Base-by-base conservation (phyloP, 2,888 invertebrate genomes). In the Clitarchus hookeri region DNA sequence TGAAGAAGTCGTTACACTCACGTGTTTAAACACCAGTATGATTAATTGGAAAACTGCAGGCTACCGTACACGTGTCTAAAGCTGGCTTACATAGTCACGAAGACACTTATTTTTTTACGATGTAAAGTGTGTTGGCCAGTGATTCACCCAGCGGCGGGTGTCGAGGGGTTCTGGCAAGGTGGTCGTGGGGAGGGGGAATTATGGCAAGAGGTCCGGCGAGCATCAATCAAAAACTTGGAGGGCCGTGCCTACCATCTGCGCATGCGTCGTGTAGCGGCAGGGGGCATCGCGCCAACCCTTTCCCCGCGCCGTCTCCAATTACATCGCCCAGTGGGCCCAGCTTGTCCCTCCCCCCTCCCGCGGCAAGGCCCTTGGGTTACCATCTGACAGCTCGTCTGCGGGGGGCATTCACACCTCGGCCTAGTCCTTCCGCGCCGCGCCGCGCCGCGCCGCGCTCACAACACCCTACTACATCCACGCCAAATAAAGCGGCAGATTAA, bases 191-290 rank as follows among this genome's bases (percentile, higher is more conserved):
- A n/a, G n/a, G n/a, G 65, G 19, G 19, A 23, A 8, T 65, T 65
- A 65, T 23, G 65, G 65, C 65, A 65, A 65, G 65, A 65, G 65
- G 65, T 65, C 65, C 65, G 65, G n/a, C 19, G 65, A 65, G 65
- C 65, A 65, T 65, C 65, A 65, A 65, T 65, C 65, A 65, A 65
- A 65, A 65, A 65, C 65, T 65, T 23, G 65, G 65, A 65, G 65
- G 65, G n/a, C 65, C 65, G 65, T 9, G n/a, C 23, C 65, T 6
- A n/a, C 65, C 65, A 65, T 65, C 65, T 65, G 65, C 65, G 65
- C 65, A n/a, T 19, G 8, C 53, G 53, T 53, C 53, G 12, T 19
- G 53, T 36, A 36, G 48, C 8, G 23, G 65, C n/a, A 23, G 65
- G 65, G 65, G 65, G 65, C 65, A n/a, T 65, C 65, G 23, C n/a